phyloP scores from a whole-genome alignment of 2,888 invertebrate genomes.

The Teleiodes luculella region DNA sequence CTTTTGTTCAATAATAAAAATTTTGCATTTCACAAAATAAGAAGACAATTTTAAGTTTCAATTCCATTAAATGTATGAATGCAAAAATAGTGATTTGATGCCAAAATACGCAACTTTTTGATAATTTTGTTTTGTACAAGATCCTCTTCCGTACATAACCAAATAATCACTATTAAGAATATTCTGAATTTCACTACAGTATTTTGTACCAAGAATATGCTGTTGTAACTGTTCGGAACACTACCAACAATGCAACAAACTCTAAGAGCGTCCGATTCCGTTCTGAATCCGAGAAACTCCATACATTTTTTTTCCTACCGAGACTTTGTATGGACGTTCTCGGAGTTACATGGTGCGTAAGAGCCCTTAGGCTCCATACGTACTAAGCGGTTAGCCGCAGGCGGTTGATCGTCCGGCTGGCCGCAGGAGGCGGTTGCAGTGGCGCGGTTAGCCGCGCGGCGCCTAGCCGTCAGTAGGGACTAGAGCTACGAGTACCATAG shows the following conservation, averaged over 20 bases:
- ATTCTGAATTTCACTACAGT: conserved; percentile 24
- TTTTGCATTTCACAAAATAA: conserved; percentile 38
- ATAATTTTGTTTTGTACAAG: background rate
- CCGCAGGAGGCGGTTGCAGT: no score
- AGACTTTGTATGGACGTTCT: no score
- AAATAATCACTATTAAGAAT: background rate
- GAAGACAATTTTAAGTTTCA: conserved; percentile 42
- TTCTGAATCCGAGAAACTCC: no score
- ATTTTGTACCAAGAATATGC: conserved; percentile 52
- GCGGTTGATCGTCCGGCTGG: no score
- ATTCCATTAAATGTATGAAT: conserved; percentile 53
- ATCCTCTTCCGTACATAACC: background rate
- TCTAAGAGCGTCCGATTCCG: no score
- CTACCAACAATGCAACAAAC: background rate
- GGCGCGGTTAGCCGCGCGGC: no score
- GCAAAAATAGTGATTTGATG: conserved; percentile 49
- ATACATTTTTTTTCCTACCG: no score
- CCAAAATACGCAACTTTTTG: conserved; percentile 48
- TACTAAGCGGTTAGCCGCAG: no score
- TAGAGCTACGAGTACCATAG: no score
- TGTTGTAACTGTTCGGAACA: conserved; percentile 30
- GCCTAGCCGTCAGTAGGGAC: no score
- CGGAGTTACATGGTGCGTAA: no score
- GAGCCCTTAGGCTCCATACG: no score
- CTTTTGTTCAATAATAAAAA: conserved; percentile 60